These are phyloP conservation scores for Drosophila mojavensis DNA, from an alignment of 1,140 invertebrate genomes.

Conservation along the genomic window DNA sequence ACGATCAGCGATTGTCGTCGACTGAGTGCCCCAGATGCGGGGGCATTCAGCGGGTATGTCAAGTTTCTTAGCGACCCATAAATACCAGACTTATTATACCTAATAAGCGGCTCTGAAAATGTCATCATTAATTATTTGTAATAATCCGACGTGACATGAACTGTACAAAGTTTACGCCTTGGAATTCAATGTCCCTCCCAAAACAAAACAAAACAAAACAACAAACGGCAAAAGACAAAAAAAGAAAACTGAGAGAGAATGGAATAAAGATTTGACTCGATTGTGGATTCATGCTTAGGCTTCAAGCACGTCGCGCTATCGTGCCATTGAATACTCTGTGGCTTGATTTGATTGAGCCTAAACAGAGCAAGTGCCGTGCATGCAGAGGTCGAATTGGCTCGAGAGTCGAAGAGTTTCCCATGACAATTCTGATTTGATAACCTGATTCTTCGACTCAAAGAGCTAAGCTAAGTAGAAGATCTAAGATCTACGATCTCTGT, in stretches of 20 bases:
- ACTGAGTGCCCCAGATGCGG: background rate
- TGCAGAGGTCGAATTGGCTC: too few species aligned
- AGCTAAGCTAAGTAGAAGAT: too few species aligned
- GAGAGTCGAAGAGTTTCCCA: too few species aligned
- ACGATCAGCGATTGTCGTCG: constrained; percentile 4
- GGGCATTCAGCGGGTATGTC: background rate
- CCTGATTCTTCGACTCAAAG: too few species aligned
- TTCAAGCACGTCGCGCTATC: too few species aligned
- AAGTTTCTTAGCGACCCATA: constrained; percentile 36
- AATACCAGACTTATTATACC: constrained; percentile 54
- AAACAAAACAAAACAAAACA: background rate
- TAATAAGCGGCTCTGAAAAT: constrained; percentile 52
- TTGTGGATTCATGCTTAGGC: too few species aligned
- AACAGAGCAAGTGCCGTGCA: too few species aligned
- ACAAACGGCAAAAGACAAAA: background rate
- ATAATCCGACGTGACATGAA: constrained; percentile 40
- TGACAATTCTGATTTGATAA: too few species aligned
- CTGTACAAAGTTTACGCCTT: constrained; percentile 33
- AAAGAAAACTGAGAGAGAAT: background rate
- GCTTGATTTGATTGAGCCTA: too few species aligned
- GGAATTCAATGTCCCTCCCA: constrained; percentile 20
- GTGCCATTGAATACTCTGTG: too few species aligned
- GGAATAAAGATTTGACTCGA: too few species aligned
- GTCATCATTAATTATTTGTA: constrained; percentile 73
- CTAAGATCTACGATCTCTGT: too few species aligned